Evolutionary conservation across 2,113 vertebrate genomes (phyloP).

Genomic region (Anguilla japonica): DNA sequence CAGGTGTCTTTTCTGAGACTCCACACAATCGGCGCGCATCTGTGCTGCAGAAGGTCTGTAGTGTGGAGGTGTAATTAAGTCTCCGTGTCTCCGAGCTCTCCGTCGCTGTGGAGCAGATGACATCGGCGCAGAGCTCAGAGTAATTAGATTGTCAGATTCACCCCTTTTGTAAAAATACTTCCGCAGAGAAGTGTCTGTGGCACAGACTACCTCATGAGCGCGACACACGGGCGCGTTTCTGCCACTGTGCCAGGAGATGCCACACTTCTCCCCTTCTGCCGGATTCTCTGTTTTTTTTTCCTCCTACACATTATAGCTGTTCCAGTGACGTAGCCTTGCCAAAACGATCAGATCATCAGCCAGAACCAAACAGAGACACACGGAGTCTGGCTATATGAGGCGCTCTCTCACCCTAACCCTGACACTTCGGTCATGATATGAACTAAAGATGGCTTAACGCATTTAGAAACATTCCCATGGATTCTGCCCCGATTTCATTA

Average conservation of each 20-base stretch:
- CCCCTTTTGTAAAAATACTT: background rate
- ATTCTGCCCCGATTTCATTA: too few species aligned
- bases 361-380: too few species aligned
- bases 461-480: too few species aligned
- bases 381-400: too few species aligned
- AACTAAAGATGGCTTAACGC: too few species aligned
- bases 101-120: conserved; percentile 27
- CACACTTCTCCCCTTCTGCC: background rate
- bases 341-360: background rate
- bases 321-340: background rate
- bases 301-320: background rate
- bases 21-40: conserved; percentile 23
- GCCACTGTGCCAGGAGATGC: background rate
- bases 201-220: background rate
- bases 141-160: conserved; percentile 34
- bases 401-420: too few species aligned
- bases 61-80: conserved; percentile 28
- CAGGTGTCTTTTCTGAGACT: conserved; percentile 28
- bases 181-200: background rate
- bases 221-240: background rate
- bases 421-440: too few species aligned
- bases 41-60: conserved; percentile 18
- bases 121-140: conserved; percentile 22
- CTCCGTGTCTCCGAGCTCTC: conserved; percentile 25
- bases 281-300: background rate